Evolutionary conservation across 2,113 vertebrate species (phyloP), one percentile per base, ranked within the genome.

Genomic region (Barnardius zonarius): DNA sequence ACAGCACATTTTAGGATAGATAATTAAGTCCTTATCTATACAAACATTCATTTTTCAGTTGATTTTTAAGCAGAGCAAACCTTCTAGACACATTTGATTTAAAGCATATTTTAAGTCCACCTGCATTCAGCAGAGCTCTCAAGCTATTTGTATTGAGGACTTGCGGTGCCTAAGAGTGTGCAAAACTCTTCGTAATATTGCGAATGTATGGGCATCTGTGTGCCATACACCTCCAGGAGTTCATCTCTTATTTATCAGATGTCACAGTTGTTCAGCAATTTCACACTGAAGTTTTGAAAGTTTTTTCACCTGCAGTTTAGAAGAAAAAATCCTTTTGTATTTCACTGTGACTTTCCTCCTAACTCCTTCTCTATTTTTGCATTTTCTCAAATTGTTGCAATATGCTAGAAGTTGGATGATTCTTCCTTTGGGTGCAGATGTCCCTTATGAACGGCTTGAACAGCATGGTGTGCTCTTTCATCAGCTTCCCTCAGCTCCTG

Each of bases 1-100:
- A 59, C 70, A 91, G 57, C 62, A 59, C 70, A 85, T 96, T 88
- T 91, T 83, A 87, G 83, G 78, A 54, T 76, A 69, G 70, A 85
- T 96, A 93, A 92, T 95, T 94, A 95, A 95, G 83, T 69, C 81
- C 88, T 94, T 85, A 91, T 92, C 95, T 93, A 70, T 94, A 93
- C 90, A 96, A 96, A 95, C 90, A 96, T 93, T 94, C 67, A 87
- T 84, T 93, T 95, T 87, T 88, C 4, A 39, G 90, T 92, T 95
- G 87, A 88, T 94, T 95, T 95, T 92, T 93, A 95, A 94, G 92
- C 85, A 87, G 78, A 49, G 59, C 70, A 93, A 93, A 83, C 75
- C 87, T 96, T 87, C 74, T 93, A 92, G 94, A 96, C 67, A 59
- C 70, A 59, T 94, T 95, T 94, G 79, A 85, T 96, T 95, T 90